Evolutionary conservation across 2,888 invertebrate genomes (phyloP).

Genomic region (Drosophila pseudotalamancana): DNA sequence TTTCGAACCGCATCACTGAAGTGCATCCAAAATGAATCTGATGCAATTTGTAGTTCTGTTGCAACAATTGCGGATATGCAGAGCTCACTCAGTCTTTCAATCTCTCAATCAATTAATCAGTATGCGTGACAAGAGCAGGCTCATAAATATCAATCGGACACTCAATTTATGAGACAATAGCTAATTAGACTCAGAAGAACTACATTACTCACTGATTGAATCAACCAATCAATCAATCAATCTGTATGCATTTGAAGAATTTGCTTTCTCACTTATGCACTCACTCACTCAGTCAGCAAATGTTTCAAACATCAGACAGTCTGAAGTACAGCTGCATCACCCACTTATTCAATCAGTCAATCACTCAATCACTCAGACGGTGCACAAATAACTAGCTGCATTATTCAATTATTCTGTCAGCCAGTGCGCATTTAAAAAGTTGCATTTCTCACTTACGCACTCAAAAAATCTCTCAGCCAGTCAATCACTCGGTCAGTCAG

Average conservation of each 20-base stretch:
- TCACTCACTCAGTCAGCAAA: conserved; percentile 26
- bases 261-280: conserved; percentile 8
- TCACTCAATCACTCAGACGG: conserved; percentile 31
- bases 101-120: conserved; percentile 12
- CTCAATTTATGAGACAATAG: too few relatives aligned
- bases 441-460: not conserved
- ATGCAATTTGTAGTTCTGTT: conserved; percentile 11
- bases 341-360: not conserved
- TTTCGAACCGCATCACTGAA: not conserved
- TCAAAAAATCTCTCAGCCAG: conserved; percentile 23
- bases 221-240: conserved; percentile 22
- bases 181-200: too few relatives aligned
- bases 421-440: not conserved
- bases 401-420: conserved; percentile 27
- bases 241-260: not conserved
- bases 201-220: too few relatives aligned
- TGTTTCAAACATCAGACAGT: conserved; percentile 24
- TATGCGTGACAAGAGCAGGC: too few relatives aligned
- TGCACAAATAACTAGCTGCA: too few relatives aligned
- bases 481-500: conserved; percentile 25
- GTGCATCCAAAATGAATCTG: conserved; percentile 1
- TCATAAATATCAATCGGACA: too few relatives aligned
- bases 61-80: conserved; percentile 6
- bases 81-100: not conserved
- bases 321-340: not conserved